Base-by-base conservation (phyloP, 2,113 vertebrate species). In the Lophura nycthemera region DNA sequence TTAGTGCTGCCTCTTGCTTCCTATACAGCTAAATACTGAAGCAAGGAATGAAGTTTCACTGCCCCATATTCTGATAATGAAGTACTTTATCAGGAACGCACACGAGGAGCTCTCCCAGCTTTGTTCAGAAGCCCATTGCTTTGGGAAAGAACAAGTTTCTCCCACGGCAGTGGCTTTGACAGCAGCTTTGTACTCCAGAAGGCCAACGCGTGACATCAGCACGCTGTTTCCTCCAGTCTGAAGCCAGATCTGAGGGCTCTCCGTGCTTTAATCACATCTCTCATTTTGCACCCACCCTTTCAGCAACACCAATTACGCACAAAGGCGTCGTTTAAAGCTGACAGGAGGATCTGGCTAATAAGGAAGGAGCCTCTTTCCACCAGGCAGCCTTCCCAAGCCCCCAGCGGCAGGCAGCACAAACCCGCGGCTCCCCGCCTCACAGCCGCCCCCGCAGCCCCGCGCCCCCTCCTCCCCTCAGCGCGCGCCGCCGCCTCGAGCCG, bases 141-240 rank as follows among this genome's bases (percentile, higher is more conserved):
- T 43, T 2, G 50, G 52, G 78, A 38, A 34, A 34, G 2, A 65
- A 65, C 6, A 32, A 4, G 15, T 29, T 59, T 66, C 4, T 59
- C 54, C 34, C 34, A 14, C 0, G 47, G 50, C 15, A n/a, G 7
- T 2, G 40, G 64, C 29, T 66, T 9, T 32, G 14, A 52, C 8
- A 14, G 1, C 8, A 48, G 21, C 29, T 1, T 12, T 7, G 29
- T 18, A 29, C 12, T 47, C 43, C 48, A 42, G 24, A 64, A 30
- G 74, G 2, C 10, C 5, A 36, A 45, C 12, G 4, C 10, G 1
- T 3, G 11, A 6, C 13, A 24, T 13, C 43, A 40, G 32, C 34
- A 20, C 0, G 0, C n/a, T 32, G 0, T 27, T 20, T 75, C 29
- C 34, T 34, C 27, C 45, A 12, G 14, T 38, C 60, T 42, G 29